Base-by-base conservation (phyloP, 2,797 vertebrate species). In the Lagocephalus sceleratus region DNA sequence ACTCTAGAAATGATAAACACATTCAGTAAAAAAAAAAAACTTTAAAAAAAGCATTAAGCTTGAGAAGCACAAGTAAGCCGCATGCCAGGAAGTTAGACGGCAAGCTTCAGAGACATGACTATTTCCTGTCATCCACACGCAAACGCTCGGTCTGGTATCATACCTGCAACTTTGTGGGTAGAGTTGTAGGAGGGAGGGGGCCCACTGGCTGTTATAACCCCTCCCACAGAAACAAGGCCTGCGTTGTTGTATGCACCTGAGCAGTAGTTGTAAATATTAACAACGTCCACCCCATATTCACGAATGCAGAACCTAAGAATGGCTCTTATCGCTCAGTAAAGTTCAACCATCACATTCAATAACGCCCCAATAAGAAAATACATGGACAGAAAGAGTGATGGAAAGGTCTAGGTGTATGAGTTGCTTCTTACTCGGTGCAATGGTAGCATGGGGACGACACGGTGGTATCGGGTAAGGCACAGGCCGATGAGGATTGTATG, bases 391-490 rank as follows among this genome's bases (percentile, higher is more conserved):
- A 29, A 53, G 19, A 8, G 16, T 6, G 50, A 40, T 19, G 12
- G 12, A 3, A 42, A n/a, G 9, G 19, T 22, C 21, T 19, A 2
- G 12, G 48, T n/a, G 49, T 10, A 9, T 29, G 29, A 14, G 42
- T 22, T 6, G 2, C 43, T 55, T 65, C 96, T 97, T 97, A 99
- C 97, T 99, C 92, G 96, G 96, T 68, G 97, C 94, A 35, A 99
- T 94, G 60, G 95, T 97, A 71, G 96, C 94, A 38, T 99, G 97
- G 42, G 96, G 94, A 68, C 95, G 89, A 77, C 97, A 99, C 0
- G 97, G 97, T 54, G 97, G 97, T 80, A 99, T 99, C 0, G 97
- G 97, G 54, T 99, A 99, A 19, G 97, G 97, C 73, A 99, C 93
- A 58, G 97, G 97, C 60, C 95, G 95, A 78, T 98, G 95, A 52